Evolutionary conservation across 2,113 vertebrate genomes (phyloP), one percentile per base, ranked within the genome.

Genomic region (Murina feae): DNA sequence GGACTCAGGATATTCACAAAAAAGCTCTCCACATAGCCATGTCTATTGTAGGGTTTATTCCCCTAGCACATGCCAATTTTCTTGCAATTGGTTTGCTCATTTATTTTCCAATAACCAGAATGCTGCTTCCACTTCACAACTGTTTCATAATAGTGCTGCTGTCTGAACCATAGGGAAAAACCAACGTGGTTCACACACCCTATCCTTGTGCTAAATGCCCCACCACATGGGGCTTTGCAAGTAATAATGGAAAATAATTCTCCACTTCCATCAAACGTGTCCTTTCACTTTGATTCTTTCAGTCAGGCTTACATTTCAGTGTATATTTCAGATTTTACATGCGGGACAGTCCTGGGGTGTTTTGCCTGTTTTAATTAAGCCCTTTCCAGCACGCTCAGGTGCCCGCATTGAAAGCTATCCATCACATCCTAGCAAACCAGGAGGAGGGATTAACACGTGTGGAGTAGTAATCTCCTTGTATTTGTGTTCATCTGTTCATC

Each of bases 401-500:
- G 44, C 89, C 44, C 72, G 86, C 66, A 71, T 85, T 97, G 95
- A 95, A 32, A 97, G 90, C 96, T 96, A 72, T 96, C 84, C 97
- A 83, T 98, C 98, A 95, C 95, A 89, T 75, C 90, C 89, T 71
- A 96, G 89, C 51, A 89, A 95, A 94, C 95, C 96, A 63, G 91
- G 91, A 86, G 96, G 96, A 93, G 91, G 96, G 84, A 80, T 87
- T 96, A 94, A 96, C 96, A 74, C 78, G 86, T 88, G 69, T 93
- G 86, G 96, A 92, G 97, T 92, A 91, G 91, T 95, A 94, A 94
- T 98, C 96, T 89, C 63, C 89, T 95, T 79, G 85, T 44, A 84
- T 97, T 96, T 96, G 63, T 97, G 93, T 96, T 97, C 96, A 91
- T 94, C 84, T 97, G 78, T 97, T 98, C 96, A 97, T 97, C 91